Evolutionary conservation across 2,888 invertebrate species (phyloP), one percentile per base, ranked within the genome.

Genomic region (Monopis laevigella): DNA sequence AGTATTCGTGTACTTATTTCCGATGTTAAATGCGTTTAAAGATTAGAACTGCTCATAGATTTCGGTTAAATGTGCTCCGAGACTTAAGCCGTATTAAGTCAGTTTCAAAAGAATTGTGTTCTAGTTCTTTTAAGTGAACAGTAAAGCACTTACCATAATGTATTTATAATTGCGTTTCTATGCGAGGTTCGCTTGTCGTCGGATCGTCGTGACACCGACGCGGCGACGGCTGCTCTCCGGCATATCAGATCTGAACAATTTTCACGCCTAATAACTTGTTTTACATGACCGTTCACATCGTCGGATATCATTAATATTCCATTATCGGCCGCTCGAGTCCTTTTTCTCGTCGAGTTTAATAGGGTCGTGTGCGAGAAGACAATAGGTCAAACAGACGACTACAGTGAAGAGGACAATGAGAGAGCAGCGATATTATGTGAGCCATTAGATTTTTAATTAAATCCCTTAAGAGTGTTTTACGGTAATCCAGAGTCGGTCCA

Each of bases 131-230:
- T 53, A 53, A 48, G 53, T 52, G 52, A 53, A 59, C 62, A 62
- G 67, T 67, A 63, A 59, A 59, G 61, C 65, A 72, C 68, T 67
- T 62, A 61, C 59, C 54, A 59, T 78, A 75, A 78, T 77, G 75
- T 60, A 58, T 75, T 77, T 74, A 77, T 77, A 77, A 77, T 75
- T 72, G 71, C 66, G 60, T 60, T 59, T 58, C 51, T 56, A 64
- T 66, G 61, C 62, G 60, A 61, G 62, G 62, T 63, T 59, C 48
- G 60, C 28, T 19, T 17, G 27, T 26, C 39, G 24, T 14, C 26
- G 13, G 26, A 14, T 26, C 11, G 56, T 67, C 63, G 67, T 69
- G 67, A 67, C 65, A 60, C 57, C 53, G 34, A 38, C 41, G 16
- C 65, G 60, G 57, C 53, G 34, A 38, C 41, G 16, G 44, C 40